phyloP scores from a whole-genome alignment of 2,888 invertebrate species.

The Acleris holmiana region DNA sequence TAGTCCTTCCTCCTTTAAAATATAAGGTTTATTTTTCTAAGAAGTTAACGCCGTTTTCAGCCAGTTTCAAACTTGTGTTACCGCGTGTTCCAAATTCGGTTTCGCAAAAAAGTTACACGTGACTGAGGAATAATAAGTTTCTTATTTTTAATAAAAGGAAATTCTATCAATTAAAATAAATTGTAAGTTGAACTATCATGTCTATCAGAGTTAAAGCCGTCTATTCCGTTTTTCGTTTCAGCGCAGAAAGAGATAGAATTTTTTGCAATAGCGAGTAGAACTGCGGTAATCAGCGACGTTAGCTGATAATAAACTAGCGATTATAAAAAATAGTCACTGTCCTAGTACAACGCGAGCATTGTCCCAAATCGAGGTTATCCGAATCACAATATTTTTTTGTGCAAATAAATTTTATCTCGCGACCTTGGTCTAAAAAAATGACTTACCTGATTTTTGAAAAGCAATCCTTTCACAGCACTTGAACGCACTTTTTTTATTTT shows the following conservation, averaged over 20 bases:
- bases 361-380: constrained; percentile 81
- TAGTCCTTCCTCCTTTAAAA: too few species aligned
- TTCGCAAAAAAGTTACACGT: not conserved
- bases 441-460: constrained; percentile 52
- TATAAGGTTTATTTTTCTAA: too few species aligned
- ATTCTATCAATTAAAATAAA: not conserved
- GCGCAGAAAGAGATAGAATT: constrained; percentile 31
- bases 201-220: constrained; percentile 8
- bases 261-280: constrained; percentile 33
- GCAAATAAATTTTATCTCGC: constrained; percentile 82
- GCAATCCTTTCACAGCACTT: constrained; percentile 35
- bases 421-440: constrained; percentile 76
- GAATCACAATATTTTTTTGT: constrained; percentile 75
- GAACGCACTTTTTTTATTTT: constrained; percentile 23
- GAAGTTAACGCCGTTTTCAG: too few species aligned
- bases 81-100: too few species aligned
- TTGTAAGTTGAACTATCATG: not conserved
- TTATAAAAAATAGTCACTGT: constrained; percentile 38
- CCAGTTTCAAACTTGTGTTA: too few species aligned
- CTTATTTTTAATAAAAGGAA: not conserved
- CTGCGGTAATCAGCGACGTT: constrained; percentile 32
- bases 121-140: not conserved
- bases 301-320: constrained; percentile 35
- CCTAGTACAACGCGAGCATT: constrained; percentile 63
- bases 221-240: constrained; percentile 18